Base-by-base conservation (phyloP, 2,888 invertebrate genomes). In the Eupithecia abbreviata region DNA sequence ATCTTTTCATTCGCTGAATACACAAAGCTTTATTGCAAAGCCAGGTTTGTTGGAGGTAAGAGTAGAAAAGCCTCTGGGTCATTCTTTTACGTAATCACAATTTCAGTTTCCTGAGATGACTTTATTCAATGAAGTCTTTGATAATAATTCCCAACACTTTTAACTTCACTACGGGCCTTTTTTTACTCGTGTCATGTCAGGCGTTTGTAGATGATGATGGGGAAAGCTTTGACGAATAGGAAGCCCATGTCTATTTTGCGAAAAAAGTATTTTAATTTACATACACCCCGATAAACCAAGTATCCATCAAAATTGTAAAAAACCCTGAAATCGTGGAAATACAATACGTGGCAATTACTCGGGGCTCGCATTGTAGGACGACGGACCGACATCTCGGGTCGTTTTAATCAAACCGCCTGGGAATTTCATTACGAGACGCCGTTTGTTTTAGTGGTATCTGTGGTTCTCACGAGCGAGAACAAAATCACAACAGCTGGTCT, bases 381-480 rank as follows among this genome's bases (percentile, higher is more conserved):
- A 76, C 72, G 58, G 66, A 73, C 79, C 75, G 70, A 77, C 78
- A 76, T 81, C 82, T 79, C 81, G 83, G 82, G 85, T 73, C 82
- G 84, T 83, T 87, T 89, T 87, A 89, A 89, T 89, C 83, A 89
- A 86, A 86, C 83, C 83, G 83, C 84, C 81, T 78, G 82, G 85
- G 88, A 89, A 89, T 90, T 89, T 89, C 85, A 90, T 89, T 89
- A 88, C 84, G 82, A 86, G 83, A 80, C 81, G 75, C 81, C 83
- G 85, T 88, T 89, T 87, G 84, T 86, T 87, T 84, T 82, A 80
- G 80, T 66, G 68, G 72, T 78, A 67, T 77, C 71, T 75, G 77
- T 73, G 75, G 68, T 75, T 75, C 75, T 73, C 71, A 75, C 73
- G 68, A 68, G 49, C 65, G 18, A 43, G 51, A 71, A n/a, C 66